Evolutionary conservation across 2,888 invertebrate genomes (phyloP).

Genomic region (Hipparchia sbordonii): DNA sequence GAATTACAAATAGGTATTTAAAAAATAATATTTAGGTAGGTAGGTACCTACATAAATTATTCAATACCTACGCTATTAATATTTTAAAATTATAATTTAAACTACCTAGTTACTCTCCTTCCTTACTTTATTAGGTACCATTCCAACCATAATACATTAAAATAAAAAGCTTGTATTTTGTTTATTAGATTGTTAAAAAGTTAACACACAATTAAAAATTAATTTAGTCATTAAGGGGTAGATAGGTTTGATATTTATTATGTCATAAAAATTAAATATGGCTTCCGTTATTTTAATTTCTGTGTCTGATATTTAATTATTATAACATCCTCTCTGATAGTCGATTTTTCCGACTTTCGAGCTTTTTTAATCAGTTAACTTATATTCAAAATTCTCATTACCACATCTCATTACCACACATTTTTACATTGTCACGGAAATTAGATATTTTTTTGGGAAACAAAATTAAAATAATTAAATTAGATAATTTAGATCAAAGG

Average conservation of each 20-base stretch:
- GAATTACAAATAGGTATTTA: too few species aligned
- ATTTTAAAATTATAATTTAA: too few species aligned
- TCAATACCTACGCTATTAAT: too few species aligned
- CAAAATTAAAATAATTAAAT: not conserved
- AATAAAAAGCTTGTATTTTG: constrained; percentile 7
- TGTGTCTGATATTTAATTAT: not conserved
- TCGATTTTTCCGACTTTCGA: not conserved
- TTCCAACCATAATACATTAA: constrained; percentile 1
- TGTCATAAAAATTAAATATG: constrained; percentile 18
- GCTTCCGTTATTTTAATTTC: constrained; percentile 8
- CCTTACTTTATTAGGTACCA: not conserved
- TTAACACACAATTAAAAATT: constrained; percentile 20
- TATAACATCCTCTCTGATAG: not conserved
- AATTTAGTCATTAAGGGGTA: constrained; percentile 18
- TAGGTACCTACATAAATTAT: too few species aligned
- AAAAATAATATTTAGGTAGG: too few species aligned
- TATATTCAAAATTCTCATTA: not conserved
- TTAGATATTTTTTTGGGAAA: not conserved
- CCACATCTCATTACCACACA: not conserved
- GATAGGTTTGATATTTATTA: constrained; percentile 5
- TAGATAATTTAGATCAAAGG: not conserved
- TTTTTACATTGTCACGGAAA: not conserved
- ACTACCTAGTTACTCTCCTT: not conserved
- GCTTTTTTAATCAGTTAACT: not conserved
- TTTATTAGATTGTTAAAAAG: constrained; percentile 19